phyloP scores from a whole-genome alignment of 2,113 vertebrate genomes.

The mouse (Mus musculus) region DNA sequence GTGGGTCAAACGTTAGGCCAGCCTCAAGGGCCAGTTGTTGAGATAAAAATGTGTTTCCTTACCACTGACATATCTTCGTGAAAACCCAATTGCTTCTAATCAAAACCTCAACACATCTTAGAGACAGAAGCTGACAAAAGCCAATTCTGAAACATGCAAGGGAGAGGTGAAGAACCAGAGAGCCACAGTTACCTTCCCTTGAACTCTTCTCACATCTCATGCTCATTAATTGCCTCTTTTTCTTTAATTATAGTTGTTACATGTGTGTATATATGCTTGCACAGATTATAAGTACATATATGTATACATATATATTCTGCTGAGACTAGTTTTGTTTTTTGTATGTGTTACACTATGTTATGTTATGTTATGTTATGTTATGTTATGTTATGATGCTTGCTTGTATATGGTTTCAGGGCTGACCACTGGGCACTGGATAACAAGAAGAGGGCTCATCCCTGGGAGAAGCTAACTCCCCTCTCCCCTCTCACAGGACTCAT shows the following conservation, averaged over 20 bases:
- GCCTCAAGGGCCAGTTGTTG: conserved; percentile 60
- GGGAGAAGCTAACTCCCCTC: background rate
- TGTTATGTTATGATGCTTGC: too few species aligned
- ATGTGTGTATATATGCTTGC: too few species aligned
- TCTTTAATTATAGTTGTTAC: background rate
- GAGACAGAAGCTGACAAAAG: conserved; percentile 56
- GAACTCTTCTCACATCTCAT: background rate
- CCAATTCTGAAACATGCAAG: conserved; percentile 44
- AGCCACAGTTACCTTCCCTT: background rate
- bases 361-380: too few species aligned
- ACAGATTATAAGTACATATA: too few species aligned
- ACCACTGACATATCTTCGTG: background rate
- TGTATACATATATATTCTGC: background rate
- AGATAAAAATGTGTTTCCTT: conserved; percentile 64
- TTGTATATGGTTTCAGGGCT: background rate
- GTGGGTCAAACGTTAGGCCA: conserved; percentile 17
- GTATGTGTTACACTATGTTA: background rate
- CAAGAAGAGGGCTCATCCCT: background rate
- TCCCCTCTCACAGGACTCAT: too few species aligned
- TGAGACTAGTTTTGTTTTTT: background rate
- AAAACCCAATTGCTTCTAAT: conserved; percentile 3
- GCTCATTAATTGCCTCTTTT: background rate
- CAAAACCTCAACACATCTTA: conserved; percentile 38
- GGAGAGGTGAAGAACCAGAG: background rate
- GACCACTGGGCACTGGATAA: background rate